phyloP scores from a whole-genome alignment of 2,888 invertebrate genomes.

The Plebejus melissa region DNA sequence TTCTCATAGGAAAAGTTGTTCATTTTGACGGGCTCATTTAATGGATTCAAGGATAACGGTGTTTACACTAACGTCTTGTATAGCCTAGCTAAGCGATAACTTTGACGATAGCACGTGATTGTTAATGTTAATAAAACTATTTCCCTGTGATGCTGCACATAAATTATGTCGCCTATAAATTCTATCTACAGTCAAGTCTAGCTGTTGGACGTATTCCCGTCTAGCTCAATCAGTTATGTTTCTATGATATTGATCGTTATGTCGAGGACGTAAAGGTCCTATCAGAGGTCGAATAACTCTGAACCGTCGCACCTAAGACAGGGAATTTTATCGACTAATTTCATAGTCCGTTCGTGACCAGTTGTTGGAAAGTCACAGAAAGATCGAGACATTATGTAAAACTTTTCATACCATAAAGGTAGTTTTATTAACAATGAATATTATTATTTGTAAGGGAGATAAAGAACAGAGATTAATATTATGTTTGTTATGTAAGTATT shows the following conservation, averaged over 20 bases:
- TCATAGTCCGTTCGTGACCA: background rate
- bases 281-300: background rate
- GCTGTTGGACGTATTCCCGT: background rate
- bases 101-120: background rate
- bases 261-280: background rate
- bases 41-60: too few relatives aligned
- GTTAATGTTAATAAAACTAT: conserved; percentile 13
- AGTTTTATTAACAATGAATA: background rate
- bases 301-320: background rate
- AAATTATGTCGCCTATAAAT: background rate
- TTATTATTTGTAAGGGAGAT: background rate
- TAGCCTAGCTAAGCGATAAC: too few relatives aligned
- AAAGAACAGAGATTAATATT: conserved; percentile 9
- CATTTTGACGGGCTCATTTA: too few relatives aligned
- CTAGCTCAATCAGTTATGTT: background rate
- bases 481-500: conserved; percentile 9
- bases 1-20: too few relatives aligned
- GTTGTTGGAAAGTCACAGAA: background rate
- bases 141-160: background rate
- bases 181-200: background rate
- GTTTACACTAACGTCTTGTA: too few relatives aligned
- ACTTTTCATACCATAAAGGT: background rate
- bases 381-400: background rate
- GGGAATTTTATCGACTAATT: background rate
- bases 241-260: background rate